Evolutionary conservation across 2,113 vertebrate genomes (phyloP), one percentile per base, ranked within the genome.

Genomic region (Mola mola): DNA sequence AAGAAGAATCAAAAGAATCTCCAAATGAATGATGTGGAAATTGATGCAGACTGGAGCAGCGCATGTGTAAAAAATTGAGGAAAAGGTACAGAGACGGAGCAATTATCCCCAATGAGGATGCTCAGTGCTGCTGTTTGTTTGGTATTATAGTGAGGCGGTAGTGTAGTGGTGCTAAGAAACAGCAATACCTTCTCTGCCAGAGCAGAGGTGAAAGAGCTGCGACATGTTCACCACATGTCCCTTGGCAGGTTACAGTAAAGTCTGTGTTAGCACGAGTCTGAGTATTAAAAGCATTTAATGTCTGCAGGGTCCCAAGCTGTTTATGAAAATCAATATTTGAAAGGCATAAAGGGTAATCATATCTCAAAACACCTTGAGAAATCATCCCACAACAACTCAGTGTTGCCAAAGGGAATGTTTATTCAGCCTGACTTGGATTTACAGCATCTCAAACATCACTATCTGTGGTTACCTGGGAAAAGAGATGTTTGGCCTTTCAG

Each of bases 391-490:
- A 38, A 25, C 48, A n/a, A 15, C 71, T 13, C 43, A 5, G 62
- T 36, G 4, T 43, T 42, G 55, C 56, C 59, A 48, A 74, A 69
- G 64, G 75, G 70, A 60, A 46, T 71, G 76, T 87, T 83, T 87
- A 70, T 66, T 59, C 70, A 74, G 44, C 24, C 51, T 40, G 56
- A 9, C 2, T 49, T 36, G 31, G 53, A 60, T 84, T 83, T 82
- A 85, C 69, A 53, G 58, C 82, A 63, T 46, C 69, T 72, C 59
- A 82, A 92, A 89, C 87, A 93, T 75, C 71, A 90, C 88, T 93
- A 91, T 92, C 82, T 75, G 90, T 88, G 87, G 91, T 94, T 93
- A 93, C 90, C 90, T 93, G 89, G 89, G 81, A 28, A 88, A 84
- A 65, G 34, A 60, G 17, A 26, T 82, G 89, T 79, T 81, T 74